Evolutionary conservation across 2,113 vertebrate genomes (phyloP), one percentile per base, ranked within the genome.

Genomic region (Thunnus maccoyii): DNA sequence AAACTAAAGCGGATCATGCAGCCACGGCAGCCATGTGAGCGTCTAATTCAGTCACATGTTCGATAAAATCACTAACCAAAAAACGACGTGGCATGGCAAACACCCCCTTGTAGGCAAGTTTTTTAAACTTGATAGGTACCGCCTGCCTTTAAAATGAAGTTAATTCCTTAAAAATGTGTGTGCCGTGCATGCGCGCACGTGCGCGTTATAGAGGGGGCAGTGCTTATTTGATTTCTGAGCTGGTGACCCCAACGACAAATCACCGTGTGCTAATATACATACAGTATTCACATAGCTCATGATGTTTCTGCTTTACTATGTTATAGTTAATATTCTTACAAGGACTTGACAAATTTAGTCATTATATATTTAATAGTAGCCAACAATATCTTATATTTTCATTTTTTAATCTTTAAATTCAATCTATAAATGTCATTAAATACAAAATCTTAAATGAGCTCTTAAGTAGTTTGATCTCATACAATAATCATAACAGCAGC

Each of bases 21-120:
- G 78, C 86, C 86, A 58, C 85, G 63, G 85, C 89, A 85, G 91
- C 93, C 94, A 92, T 93, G 91, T 94, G 95, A 95, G 94, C 90
- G 61, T 83, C 75, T 91, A 86, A 92, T 82, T 76, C 89, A 86
- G 93, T 95, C 95, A 96, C 95, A 95, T 95, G 95, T 86, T 90
- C 82, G 57, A 85, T 83, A 54, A 76, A 89, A 90, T 86, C 85
- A 78, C 81, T 80, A 77, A 83, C 57, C 57, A 32, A 70, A 82
- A 85, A 85, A 74, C 52, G 36, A 87, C 72, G 75, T 74, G 72
- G 82, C 86, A 84, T 54, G n/a, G 30, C 67, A 69, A 85, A 87
- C 79, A 80, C 60, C 57, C 57, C 27, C 55, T 25, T 10, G 58
- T 8, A 47, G 68, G 63, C 62, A 48, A 10, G 66, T 71, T 73